Base-by-base conservation (phyloP, 2,888 invertebrate genomes). In the Brachylomia viminalis region DNA sequence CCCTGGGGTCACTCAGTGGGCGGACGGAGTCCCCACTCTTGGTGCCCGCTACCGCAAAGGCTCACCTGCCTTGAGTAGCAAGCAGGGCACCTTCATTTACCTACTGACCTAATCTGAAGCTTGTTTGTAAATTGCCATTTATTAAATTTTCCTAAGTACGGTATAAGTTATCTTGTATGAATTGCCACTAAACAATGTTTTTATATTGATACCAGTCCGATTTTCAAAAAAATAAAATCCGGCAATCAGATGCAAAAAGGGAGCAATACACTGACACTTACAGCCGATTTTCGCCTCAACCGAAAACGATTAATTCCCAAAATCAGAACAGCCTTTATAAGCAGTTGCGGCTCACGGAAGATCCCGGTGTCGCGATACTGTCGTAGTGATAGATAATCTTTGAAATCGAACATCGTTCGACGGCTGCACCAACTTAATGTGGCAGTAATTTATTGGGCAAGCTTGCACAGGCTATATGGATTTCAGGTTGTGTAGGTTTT, bases 371-470 rank as follows among this genome's bases (percentile, higher is more conserved):
- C 86, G 89, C 91, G 95, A 95, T 95, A 95, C 90, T 95, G 95
- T 95, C 95, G 83, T 83, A 91, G 92, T 95, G 95, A 95, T 95
- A 95, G 95, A 95, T 95, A 95, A 95, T 95, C 95, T 95, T 92
- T 91, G 87, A 84, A 91, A 95, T 96, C 95, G 95, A 94, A 95
- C 95, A 95, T 89, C 93, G 93, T 94, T 95, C 95, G 95, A 95
- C 90, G 93, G 92, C 82, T 88, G 86, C 82, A 79, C 90, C 89
- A 86, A 87, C 88, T 88, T 90, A 88, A 90, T 90, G 87, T 85
- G 87, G 85, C 91, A 88, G 89, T 91, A 87, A 93, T 91, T 92
- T 92, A 92, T 93, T 86, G 85, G 79, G 75, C 38, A 56, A n/a
- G 47, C 45, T 92, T 80, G 86, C 38, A 5, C 45, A 38, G 62